Evolutionary conservation across 2,888 invertebrate species (phyloP).

Genomic region (Cerceris ruficornis): DNA sequence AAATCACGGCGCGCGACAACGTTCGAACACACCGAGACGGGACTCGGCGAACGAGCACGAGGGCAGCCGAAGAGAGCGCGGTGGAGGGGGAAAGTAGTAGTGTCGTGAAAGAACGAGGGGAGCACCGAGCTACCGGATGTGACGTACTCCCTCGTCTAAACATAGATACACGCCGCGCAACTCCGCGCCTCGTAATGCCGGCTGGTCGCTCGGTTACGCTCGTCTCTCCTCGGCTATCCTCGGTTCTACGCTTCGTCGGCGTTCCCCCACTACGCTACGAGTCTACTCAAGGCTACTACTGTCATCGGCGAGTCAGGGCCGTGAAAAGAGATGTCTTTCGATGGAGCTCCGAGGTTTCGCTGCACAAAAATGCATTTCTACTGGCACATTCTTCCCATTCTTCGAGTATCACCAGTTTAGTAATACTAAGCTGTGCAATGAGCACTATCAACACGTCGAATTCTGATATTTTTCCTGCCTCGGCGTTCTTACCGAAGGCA

Average conservation of each 20-base stretch:
- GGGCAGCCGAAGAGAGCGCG: constrained; percentile 61
- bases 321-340: constrained; percentile 30
- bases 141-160: constrained; percentile 75
- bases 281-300: constrained; percentile 65
- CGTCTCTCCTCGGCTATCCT: constrained; percentile 35
- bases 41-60: constrained; percentile 27
- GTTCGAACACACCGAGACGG: constrained; percentile 1
- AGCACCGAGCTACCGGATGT: constrained; percentile 73
- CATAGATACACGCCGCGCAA: constrained; percentile 72
- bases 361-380: too few species aligned
- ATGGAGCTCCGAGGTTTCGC: background rate
- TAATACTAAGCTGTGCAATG: too few species aligned
- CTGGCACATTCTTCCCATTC: too few species aligned
- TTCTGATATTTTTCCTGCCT: too few species aligned
- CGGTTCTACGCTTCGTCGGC: constrained; percentile 13
- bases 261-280: constrained; percentile 30
- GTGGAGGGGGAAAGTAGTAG: background rate
- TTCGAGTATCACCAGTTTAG: too few species aligned
- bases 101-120: background rate
- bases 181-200: constrained; percentile 48
- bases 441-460: too few species aligned
- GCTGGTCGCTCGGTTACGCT: constrained; percentile 24
- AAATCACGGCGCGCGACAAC: constrained; percentile 33
- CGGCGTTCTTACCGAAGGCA: too few species aligned
- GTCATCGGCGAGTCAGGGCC: constrained; percentile 50